phyloP scores from a whole-genome alignment of 2,888 invertebrate genomes.

The Lysandra bellargus region DNA sequence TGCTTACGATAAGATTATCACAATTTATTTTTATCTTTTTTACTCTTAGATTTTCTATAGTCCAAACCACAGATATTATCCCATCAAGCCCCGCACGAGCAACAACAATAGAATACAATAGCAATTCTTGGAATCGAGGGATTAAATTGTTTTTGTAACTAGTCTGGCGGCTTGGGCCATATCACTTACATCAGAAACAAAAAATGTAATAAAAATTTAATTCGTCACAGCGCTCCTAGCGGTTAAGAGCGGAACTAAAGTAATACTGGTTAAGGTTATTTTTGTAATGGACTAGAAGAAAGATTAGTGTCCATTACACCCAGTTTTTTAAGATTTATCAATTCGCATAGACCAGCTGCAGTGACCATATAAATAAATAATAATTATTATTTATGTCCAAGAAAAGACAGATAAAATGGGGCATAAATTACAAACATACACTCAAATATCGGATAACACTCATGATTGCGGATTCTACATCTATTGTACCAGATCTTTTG shows the following conservation, averaged over 20 bases:
- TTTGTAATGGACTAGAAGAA: too few relatives aligned
- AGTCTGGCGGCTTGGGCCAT: neutral
- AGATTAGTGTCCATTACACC: too few relatives aligned
- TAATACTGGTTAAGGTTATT: neutral
- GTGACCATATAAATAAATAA: too few relatives aligned
- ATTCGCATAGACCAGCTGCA: too few relatives aligned
- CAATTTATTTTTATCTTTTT: slow-evolving; percentile 21
- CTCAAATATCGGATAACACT: neutral
- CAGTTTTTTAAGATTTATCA: too few relatives aligned
- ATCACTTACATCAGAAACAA: neutral
- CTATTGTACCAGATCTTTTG: slow-evolving; percentile 25
- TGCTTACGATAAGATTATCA: slow-evolving; percentile 32
- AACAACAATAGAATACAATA: too few relatives aligned
- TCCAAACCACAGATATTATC: neutral
- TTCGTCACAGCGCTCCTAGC: neutral
- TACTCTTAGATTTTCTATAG: neutral
- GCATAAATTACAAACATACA: neutral
- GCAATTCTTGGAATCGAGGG: too few relatives aligned
- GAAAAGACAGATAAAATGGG: neutral
- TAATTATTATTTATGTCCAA: neutral
- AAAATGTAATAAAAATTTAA: neutral
- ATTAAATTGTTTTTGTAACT: neutral
- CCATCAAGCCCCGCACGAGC: too few relatives aligned
- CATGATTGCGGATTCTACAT: neutral
- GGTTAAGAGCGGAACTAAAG: neutral